Conservation (phyloP, 1,140 invertebrate genomes). For the Drosophila pallidifrons region DNA sequence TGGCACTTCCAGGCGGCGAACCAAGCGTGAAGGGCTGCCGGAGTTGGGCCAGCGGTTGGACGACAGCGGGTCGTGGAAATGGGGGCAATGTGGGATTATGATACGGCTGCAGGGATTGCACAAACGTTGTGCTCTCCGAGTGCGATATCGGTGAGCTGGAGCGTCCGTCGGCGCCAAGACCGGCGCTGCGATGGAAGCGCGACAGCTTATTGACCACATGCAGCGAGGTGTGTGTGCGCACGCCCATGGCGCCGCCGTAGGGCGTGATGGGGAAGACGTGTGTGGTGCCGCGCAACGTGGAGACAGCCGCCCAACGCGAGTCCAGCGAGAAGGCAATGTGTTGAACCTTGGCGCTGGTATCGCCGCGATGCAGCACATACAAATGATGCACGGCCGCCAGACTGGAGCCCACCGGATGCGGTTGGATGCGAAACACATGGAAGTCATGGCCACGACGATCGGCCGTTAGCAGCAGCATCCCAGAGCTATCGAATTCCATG, state of each 20-base stretch:
- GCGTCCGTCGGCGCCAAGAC: slow-evolving; percentile 90
- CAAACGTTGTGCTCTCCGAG: slow-evolving; percentile 85
- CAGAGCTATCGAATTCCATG: slow-evolving; percentile 96
- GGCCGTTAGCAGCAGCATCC: slow-evolving; percentile 95
- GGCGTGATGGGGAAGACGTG: slow-evolving; percentile 98
- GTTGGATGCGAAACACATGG: slow-evolving; percentile 97
- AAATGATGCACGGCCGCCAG: slow-evolving; percentile 97
- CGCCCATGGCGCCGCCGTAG: slow-evolving; percentile 96
- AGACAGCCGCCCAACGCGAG: slow-evolving; percentile 97
- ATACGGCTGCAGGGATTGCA: slow-evolving; percentile 88
- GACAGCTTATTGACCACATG: slow-evolving; percentile 98
- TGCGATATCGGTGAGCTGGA: slow-evolving; percentile 91
- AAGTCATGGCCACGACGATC: slow-evolving; percentile 98
- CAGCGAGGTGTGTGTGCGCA: slow-evolving; percentile 96
- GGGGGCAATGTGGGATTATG: slow-evolving; percentile 95
- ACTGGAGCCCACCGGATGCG: slow-evolving; percentile 95
- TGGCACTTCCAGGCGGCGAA: slow-evolving; percentile 63
- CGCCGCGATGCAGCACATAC: slow-evolving; percentile 96
- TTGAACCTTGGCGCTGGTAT: slow-evolving; percentile 93
- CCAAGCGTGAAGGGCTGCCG: slow-evolving; percentile 89
- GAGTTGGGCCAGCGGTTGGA: slow-evolving; percentile 93
- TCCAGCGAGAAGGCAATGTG: slow-evolving; percentile 96
- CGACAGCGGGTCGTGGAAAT: slow-evolving; percentile 92
- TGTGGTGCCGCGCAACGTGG: slow-evolving; percentile 97
- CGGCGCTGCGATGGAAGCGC: slow-evolving; percentile 97